A percentile compares a stretch with the other conserved stretches of the same genome.
These are phyloP conservation scores for Schrankia costaestrigalis DNA, from an alignment of 2,888 invertebrate genomes.

Conservation along the genomic window DNA sequence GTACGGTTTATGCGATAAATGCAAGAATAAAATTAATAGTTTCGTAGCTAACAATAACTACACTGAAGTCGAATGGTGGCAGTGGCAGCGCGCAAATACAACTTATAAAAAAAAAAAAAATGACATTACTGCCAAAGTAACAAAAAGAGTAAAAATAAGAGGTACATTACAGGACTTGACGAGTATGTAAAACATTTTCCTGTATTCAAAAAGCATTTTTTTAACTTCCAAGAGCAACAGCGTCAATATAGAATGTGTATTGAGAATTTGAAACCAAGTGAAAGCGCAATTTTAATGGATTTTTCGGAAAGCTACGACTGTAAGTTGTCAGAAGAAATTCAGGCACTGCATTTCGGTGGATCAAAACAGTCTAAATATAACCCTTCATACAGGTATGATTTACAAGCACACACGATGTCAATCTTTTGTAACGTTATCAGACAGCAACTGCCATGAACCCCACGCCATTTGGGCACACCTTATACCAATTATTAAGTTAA, in stretches of 20 bases:
- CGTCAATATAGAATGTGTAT: conserved; percentile 1
- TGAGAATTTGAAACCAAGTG: neutral
- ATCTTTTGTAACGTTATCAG: conserved; percentile 13
- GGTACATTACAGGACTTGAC: too few relatives aligned
- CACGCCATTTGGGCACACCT: conserved; percentile 11
- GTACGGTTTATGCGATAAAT: conserved; percentile 5
- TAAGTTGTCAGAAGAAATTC: conserved; percentile 1
- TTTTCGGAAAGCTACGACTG: conserved; percentile 2
- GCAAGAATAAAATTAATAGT: conserved; percentile 1
- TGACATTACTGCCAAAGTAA: too few relatives aligned
- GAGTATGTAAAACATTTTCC: conserved; percentile 1
- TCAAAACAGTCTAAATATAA: conserved; percentile 4
- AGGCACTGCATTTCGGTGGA: conserved; percentile 13
- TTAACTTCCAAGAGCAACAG: too few relatives aligned
- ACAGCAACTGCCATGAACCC: conserved; percentile 11
- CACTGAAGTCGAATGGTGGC: neutral
- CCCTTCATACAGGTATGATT: conserved; percentile 18
- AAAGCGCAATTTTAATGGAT: neutral
- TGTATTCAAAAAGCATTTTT: neutral
- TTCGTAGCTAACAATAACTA: conserved; percentile 3
- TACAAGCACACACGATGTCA: too few relatives aligned
- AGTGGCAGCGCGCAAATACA: conserved; percentile 1
- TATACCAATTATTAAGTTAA: conserved; percentile 8
- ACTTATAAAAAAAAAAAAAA: conserved; percentile 1
- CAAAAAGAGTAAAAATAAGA: too few relatives aligned